Evolutionary conservation across 2,113 vertebrate genomes (phyloP), one percentile per base, ranked within the genome.

Genomic region (Notothenia coriiceps): DNA sequence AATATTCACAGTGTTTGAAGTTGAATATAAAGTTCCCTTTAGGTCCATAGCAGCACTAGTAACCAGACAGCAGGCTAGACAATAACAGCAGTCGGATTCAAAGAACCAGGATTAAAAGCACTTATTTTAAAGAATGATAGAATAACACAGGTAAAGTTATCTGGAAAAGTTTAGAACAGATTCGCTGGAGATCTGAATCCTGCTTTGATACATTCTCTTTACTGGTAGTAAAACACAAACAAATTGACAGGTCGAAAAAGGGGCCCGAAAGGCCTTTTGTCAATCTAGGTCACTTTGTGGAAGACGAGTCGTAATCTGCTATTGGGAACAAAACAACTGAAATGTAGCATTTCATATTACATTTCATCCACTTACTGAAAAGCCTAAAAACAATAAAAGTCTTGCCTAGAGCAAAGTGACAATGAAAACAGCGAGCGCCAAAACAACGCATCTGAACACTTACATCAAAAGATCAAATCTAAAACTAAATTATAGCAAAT

Each of bases 21-120:
- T n/a, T 66, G 56, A 77, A 73, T 81, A 40, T 47, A 47, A 59
- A 75, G 55, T 43, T 65, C 51, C 57, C 62, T 82, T 88, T 83
- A 86, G 75, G 78, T 86, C 76, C 77, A 79, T 84, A 90, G 91
- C 87, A 92, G 91, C 89, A 86, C 78, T 83, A 71, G 51, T 55
- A 74, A 85, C 52, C 50, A 73, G 51, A 68, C 44, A 70, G 33
- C 52, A 70, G 49, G 49, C 40, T 74, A 62, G 13, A 40, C 35
- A 47, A 62, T 11, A 10, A 54, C 70, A 57, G 33, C 18, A 59
- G 70, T 79, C 64, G 17, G 50, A 6, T 7, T 70, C 35, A 75
- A 50, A 76, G 12, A 63, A 63, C 20, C 43, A 68, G 22, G 15
- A 76, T 70, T 62, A 60, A 67, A 75, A 63, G 62, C 46, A 22